Evolutionary conservation across 2,113 vertebrate genomes (phyloP), one percentile per base, ranked within the genome.

Genomic region (Pampusana beccarii): DNA sequence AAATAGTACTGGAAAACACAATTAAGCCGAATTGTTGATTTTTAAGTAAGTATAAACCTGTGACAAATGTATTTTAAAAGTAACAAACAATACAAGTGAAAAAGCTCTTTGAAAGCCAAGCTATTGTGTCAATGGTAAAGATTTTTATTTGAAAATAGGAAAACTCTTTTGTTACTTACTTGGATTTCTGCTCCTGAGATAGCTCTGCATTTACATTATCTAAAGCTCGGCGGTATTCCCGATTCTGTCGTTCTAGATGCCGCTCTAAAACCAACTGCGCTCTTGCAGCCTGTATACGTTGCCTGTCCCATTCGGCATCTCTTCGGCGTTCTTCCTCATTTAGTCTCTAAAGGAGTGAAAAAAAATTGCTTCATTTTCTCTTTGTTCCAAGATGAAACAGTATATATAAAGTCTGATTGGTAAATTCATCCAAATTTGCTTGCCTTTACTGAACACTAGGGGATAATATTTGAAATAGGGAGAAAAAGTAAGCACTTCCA

Each of bases 181-280:
- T 98, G 23, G 93, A 69, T 26, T 56, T 97, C 67, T 98, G 98
- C 36, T 96, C 90, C 50, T 89, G 72, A 25, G 98, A 98, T 40
- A 99, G 98, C 62, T 92, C 64, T 58, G 87, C 14, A 5, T 99
- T 99, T 75, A 94, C 3, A 26, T 72, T 67, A 83, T 99, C 99
- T 92, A 99, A 33, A 2, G 95, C 95, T 25, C 12, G 96, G 80
- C 99, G 98, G 48, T 94, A 81, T 38, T 97, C 97, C 19, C 94
- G 96, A 29, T 77, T 94, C 57, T 93, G 78, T 6, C 98, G 97
- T 36, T 84, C 93, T 26, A 8, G 97, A 71, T 96, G 98, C 50
- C 98, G 92, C 92, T 99, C 99, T 1, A 92, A 56, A 21, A 99
- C 86, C 85, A 98, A 13, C 28, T 96, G 96, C 0, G 91, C 48